phyloP scores from a whole-genome alignment of 2,888 invertebrate species.

The Archaeoteleia sp. region DNA sequence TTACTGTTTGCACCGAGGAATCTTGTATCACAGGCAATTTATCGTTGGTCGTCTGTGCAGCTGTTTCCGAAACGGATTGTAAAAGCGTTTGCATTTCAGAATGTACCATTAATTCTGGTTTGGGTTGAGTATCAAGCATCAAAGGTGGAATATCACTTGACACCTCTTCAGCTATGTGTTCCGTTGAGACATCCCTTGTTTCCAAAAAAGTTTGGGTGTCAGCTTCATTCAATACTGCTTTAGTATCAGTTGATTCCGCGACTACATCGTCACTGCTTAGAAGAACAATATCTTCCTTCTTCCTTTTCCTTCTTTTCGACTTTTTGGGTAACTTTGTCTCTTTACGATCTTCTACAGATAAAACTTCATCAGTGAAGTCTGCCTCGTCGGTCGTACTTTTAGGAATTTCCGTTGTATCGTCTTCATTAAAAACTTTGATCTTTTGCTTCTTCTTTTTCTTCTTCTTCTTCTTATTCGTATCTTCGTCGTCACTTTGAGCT shows the following conservation, averaged over 20 bases:
- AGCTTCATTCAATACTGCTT: conserved; percentile 72
- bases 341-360: conserved; percentile 67
- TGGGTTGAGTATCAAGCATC: conserved; percentile 75
- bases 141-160: conserved; percentile 62
- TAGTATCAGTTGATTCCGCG: conserved; percentile 64
- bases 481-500: conserved; percentile 69
- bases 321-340: conserved; percentile 60
- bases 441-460: conserved; percentile 76
- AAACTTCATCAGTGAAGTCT: conserved; percentile 72
- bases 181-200: conserved; percentile 59
- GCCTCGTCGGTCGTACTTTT: conserved; percentile 69
- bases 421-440: conserved; percentile 76
- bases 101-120: conserved; percentile 74
- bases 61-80: conserved; percentile 76
- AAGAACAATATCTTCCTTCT: conserved; percentile 61
- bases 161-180: conserved; percentile 56
- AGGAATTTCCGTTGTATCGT: conserved; percentile 76
- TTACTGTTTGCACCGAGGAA: conserved; percentile 75
- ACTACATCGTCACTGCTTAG: conserved; percentile 48
- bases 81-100: conserved; percentile 79
- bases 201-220: conserved; percentile 63
- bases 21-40: conserved; percentile 74
- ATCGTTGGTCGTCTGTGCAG: conserved; percentile 58
- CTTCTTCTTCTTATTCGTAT: conserved; percentile 75
- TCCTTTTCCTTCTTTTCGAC: conserved; percentile 76